Conservation (phyloP, 2,797 vertebrate species). For the Monodelphis domestica region DNA sequence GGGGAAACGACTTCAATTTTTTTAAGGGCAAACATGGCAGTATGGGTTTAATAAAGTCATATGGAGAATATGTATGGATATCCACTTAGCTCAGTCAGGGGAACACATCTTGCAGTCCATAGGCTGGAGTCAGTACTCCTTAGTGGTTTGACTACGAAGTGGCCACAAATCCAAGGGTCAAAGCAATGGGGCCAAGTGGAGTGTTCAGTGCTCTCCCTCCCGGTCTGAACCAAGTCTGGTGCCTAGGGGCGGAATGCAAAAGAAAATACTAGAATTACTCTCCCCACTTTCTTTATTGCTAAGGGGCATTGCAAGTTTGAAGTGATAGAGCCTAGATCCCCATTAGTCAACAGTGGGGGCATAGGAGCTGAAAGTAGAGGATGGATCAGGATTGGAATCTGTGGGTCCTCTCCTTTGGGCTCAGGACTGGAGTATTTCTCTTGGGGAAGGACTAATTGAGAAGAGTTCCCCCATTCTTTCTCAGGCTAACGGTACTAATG, state of each 20-base stretch:
- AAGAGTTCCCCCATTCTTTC: neutral
- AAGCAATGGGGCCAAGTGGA: conserved; percentile 13
- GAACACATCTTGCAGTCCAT: conserved; percentile 53
- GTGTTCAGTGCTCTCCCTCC: conserved; percentile 35
- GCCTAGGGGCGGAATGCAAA: conserved; percentile 45
- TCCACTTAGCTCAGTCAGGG: conserved; percentile 84
- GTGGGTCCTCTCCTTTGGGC: too few relatives aligned
- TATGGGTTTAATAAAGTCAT: conserved; percentile 85
- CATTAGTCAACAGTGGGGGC: neutral
- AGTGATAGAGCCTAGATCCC: conserved; percentile 20
- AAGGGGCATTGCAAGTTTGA: conserved; percentile 24
- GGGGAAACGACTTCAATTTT: too few relatives aligned
- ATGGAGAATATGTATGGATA: conserved; percentile 87
- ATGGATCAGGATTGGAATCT: conserved; percentile 8
- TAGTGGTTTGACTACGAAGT: conserved; percentile 55
- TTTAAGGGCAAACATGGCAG: conserved; percentile 80
- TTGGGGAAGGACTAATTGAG: too few relatives aligned
- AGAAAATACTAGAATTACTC: conserved; percentile 45
- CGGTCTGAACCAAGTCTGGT: neutral
- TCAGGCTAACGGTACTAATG: conserved; percentile 18
- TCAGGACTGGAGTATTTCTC: too few relatives aligned
- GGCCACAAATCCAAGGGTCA: conserved; percentile 51
- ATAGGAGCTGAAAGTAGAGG: conserved; percentile 2
- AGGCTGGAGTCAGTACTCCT: conserved; percentile 62
- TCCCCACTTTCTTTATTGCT: conserved; percentile 38